phyloP scores from a whole-genome alignment of 1,140 invertebrate species.

The Procambarus clarkii region DNA sequence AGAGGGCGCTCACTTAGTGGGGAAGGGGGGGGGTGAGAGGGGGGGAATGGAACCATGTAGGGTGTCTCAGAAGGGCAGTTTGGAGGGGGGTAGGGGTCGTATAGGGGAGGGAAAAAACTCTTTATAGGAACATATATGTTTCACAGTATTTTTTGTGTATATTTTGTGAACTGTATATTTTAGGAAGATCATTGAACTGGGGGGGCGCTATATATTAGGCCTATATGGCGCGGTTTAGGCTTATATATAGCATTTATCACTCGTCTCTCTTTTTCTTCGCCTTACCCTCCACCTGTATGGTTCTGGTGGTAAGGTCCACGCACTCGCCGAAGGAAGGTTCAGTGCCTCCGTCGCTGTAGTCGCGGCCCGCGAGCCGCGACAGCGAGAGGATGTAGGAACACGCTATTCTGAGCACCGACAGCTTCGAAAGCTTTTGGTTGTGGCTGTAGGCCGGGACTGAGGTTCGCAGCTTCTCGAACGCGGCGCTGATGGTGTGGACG shows the following conservation, averaged over 20 bases:
- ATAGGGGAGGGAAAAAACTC: not conserved
- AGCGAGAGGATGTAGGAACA: slow-evolving; percentile 93
- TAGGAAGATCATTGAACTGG: not conserved
- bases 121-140: not conserved
- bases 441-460: slow-evolving; percentile 84
- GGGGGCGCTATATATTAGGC: not conserved
- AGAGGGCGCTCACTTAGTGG: not conserved
- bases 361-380: slow-evolving; percentile 82
- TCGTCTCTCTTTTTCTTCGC: slow-evolving; percentile 90
- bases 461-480: slow-evolving; percentile 90
- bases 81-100: not conserved
- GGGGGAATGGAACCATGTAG: not conserved
- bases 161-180: not conserved
- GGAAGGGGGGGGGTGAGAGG: not conserved
- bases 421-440: slow-evolving; percentile 94
- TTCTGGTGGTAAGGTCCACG: slow-evolving; percentile 82
- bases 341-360: slow-evolving; percentile 79
- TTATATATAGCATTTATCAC: slow-evolving; percentile 72
- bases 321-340: slow-evolving; percentile 83
- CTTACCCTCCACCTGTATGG: slow-evolving; percentile 94
- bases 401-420: slow-evolving; percentile 93
- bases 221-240: not conserved
- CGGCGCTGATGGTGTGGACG: slow-evolving; percentile 95
- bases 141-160: not conserved
- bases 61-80: not conserved